A percentile compares a stretch with the other conserved stretches of the same genome.
Evolutionary conservation across 2,797 vertebrate species (phyloP).

Genomic region (Hapalemur alaotrensis): DNA sequence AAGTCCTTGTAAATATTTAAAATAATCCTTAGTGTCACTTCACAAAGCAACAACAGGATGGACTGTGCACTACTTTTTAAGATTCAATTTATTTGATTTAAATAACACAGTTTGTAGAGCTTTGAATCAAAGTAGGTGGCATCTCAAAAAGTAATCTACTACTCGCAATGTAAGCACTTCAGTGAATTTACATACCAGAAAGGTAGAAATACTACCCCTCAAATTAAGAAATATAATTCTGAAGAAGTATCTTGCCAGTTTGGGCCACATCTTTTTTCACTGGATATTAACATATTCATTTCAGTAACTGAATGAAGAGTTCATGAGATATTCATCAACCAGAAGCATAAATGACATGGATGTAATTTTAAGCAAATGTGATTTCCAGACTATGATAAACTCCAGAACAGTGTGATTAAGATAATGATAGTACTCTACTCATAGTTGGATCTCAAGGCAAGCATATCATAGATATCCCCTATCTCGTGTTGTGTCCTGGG

Average conservation of each 20-base stretch:
- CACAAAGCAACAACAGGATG: constrained; percentile 8
- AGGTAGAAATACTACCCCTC: constrained; percentile 20
- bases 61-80: not conserved
- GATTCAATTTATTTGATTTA: constrained; percentile 52
- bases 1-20: constrained; percentile 52
- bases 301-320: constrained; percentile 40
- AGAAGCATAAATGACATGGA: not conserved
- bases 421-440: not conserved
- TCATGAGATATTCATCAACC: constrained; percentile 70
- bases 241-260: constrained; percentile 61
- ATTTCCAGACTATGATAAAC: not conserved
- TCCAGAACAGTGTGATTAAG: constrained; percentile 22
- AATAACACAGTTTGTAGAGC: not conserved
- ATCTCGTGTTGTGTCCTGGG: not conserved
- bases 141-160: constrained; percentile 53
- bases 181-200: constrained; percentile 22
- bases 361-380: constrained; percentile 47
- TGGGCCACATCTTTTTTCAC: constrained; percentile 57
- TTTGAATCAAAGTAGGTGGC: constrained; percentile 25
- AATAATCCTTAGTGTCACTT: constrained; percentile 53
- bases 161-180: constrained; percentile 45
- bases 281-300: constrained; percentile 51
- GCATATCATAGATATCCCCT: not conserved
- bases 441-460: not conserved
- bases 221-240: constrained; percentile 58